A percentile compares a stretch with the other conserved stretches of the same genome.
These are phyloP conservation scores for Piezodorus guildinii DNA, from an alignment of 1,140 invertebrate species.

Conservation along the genomic window DNA sequence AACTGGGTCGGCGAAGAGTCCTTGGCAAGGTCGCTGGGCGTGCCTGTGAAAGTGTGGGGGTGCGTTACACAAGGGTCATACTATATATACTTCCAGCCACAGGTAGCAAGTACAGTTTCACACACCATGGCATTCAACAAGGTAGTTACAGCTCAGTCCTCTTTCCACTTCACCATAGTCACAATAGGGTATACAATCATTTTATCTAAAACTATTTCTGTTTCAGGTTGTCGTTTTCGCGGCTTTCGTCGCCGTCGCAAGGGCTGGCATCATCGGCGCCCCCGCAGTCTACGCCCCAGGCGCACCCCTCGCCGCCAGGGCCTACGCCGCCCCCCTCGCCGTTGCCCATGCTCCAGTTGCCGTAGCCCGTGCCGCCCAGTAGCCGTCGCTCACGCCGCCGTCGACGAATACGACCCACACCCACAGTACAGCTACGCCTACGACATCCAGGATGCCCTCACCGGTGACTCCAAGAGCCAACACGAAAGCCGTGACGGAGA, in stretches of 20 bases:
- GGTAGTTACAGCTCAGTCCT: too few relatives aligned
- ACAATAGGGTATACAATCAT: too few relatives aligned
- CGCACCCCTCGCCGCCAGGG: conserved; percentile 23
- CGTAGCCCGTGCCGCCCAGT: conserved; percentile 5
- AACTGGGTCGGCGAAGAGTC: too few relatives aligned
- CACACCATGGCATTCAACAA: too few relatives aligned
- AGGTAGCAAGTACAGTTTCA: too few relatives aligned
- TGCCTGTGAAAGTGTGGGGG: too few relatives aligned
- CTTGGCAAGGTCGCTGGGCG: too few relatives aligned
- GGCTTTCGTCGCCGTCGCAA: conserved; percentile 30
- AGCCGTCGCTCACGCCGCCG: conserved; percentile 11
- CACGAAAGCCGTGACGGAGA: too few relatives aligned
- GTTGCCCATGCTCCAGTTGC: background rate
- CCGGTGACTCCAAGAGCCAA: background rate
- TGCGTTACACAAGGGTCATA: too few relatives aligned
- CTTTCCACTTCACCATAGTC: too few relatives aligned
- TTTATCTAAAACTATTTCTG: too few relatives aligned
- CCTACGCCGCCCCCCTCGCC: conserved; percentile 23
- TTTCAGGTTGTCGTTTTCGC: conserved; percentile 31
- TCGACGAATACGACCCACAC: conserved; percentile 38
- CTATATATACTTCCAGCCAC: too few relatives aligned
- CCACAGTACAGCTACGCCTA: conserved; percentile 32
- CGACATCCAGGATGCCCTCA: conserved; percentile 25
- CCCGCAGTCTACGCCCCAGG: conserved; percentile 27
- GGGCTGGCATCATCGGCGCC: conserved; percentile 30